Percentiles rank a stretch among this genome's conserved stretches.
Conservation (phyloP, 2,113 vertebrate species). For the Acrocephalus arundinaceus region DNA sequence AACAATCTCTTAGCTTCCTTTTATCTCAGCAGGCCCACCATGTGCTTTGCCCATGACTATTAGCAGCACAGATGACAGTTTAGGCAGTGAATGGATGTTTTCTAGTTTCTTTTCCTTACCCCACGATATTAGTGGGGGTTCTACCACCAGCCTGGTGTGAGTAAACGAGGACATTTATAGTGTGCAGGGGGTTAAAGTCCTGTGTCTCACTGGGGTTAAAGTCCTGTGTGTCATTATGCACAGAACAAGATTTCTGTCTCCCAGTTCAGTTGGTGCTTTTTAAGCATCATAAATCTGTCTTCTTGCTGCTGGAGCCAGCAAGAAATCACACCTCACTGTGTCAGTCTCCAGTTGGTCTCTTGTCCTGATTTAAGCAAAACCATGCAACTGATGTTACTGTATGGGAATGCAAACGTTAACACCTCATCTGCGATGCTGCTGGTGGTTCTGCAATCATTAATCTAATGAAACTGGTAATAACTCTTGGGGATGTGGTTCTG, state of each 20-base stretch:
- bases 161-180: background rate
- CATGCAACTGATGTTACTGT: slow-evolving; percentile 51
- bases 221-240: background rate
- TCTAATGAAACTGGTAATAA: slow-evolving; percentile 54
- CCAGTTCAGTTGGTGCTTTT: slow-evolving; percentile 10
- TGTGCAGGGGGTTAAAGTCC: background rate
- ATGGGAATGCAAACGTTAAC: background rate
- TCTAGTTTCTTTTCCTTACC: slow-evolving; percentile 4
- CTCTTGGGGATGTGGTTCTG: slow-evolving; percentile 53
- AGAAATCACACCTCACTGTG: slow-evolving; percentile 7
- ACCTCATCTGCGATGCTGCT: slow-evolving; percentile 48
- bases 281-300: slow-evolving; percentile 20
- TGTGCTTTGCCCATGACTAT: slow-evolving; percentile 45
- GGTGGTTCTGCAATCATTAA: slow-evolving; percentile 45
- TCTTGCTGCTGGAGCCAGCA: background rate
- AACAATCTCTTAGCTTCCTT: slow-evolving; percentile 57
- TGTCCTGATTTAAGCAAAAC: slow-evolving; percentile 43
- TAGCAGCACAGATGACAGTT: slow-evolving; percentile 53
- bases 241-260: slow-evolving; percentile 48
- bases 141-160: background rate
- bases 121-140: background rate
- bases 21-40: slow-evolving; percentile 59
- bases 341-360: slow-evolving; percentile 23
- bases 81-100: slow-evolving; percentile 25
- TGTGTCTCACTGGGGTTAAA: background rate